Evolutionary conservation across 2,797 vertebrate genomes (phyloP), one percentile per base, ranked within the genome.

Genomic region (Synanceia verrucosa): DNA sequence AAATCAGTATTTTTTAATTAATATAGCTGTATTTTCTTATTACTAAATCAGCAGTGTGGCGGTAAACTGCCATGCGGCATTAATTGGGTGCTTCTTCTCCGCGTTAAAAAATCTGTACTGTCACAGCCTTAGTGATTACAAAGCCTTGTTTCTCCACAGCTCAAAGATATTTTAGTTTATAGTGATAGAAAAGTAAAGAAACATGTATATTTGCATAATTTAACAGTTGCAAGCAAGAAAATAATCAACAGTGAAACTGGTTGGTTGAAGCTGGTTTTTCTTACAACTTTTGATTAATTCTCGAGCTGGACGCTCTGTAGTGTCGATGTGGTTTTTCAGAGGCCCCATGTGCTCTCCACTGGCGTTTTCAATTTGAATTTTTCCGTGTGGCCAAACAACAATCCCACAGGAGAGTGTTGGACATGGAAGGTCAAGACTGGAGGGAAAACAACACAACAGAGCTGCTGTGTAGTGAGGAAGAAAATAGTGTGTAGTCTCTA

Each of bases 311-410:
- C 31, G 6, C 67, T 68, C n/a, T 72, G 31, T 79, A 70, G 78
- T 76, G 80, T 71, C 82, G 58, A 78, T 73, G 57, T 78, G 68
- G 73, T 77, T 78, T 56, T 69, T 37, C n/a, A 29, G 57, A 73
- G 64, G 74, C 59, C 81, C 74, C 70, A 77, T 84, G 71, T 82
- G 79, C 84, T 69, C 78, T 64, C 63, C 68, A 65, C 62, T 81
- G 79, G 65, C 67, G 16, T 82, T 86, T 88, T 83, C 51, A 84
- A 83, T 77, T 88, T 83, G 47, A 84, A 83, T 77, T 84, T 88
- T 89, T 88, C 86, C 82, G 4, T 88, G 66, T 84, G 80, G 81
- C 83, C 78, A 75, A 53, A 88, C 72, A 86, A 74, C 75, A 85
- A 51, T 88, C 78, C 81, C 82, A 76, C 70, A 78, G 83, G 88